A percentile compares a stretch with the other conserved stretches of the same genome.
phyloP scores from a whole-genome alignment of 2,888 invertebrate species.

The Aricia artaxerxes region DNA sequence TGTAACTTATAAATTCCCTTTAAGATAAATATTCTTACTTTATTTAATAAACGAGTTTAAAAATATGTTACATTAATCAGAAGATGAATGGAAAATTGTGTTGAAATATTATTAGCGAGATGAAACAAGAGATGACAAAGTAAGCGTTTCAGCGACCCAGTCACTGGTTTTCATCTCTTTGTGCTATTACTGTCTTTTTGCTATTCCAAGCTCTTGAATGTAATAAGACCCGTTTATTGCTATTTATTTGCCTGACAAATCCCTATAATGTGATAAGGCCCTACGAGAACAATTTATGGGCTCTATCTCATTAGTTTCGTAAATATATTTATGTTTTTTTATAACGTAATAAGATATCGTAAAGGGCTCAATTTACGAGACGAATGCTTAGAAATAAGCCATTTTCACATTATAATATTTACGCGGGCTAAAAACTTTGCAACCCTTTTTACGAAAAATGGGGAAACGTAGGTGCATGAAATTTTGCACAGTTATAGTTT shows the following conservation, averaged over 20 bases:
- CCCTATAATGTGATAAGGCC: slow-evolving; percentile 15
- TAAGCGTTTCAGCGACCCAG: background rate
- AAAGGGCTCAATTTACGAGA: background rate
- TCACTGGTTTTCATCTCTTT: background rate
- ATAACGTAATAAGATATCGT: background rate
- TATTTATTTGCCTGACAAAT: slow-evolving; percentile 17
- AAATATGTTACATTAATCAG: slow-evolving; percentile 34
- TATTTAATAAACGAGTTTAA: no score
- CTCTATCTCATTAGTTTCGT: background rate
- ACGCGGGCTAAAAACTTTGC: no score
- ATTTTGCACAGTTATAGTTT: no score
- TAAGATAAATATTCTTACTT: no score
- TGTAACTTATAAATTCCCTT: no score
- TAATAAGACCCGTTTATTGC: slow-evolving; percentile 19
- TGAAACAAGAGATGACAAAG: slow-evolving; percentile 2
- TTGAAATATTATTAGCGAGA: background rate
- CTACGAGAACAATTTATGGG: background rate
- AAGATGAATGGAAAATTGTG: background rate
- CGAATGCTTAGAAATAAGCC: background rate
- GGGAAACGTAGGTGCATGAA: no score
- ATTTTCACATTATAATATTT: no score
- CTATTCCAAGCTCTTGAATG: background rate
- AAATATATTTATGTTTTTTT: background rate
- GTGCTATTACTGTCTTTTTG: slow-evolving; percentile 5
- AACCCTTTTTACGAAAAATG: no score